These are phyloP conservation scores for Himalopsyche japonica DNA, from an alignment of 2,888 invertebrate species.

Conservation along the genomic window DNA sequence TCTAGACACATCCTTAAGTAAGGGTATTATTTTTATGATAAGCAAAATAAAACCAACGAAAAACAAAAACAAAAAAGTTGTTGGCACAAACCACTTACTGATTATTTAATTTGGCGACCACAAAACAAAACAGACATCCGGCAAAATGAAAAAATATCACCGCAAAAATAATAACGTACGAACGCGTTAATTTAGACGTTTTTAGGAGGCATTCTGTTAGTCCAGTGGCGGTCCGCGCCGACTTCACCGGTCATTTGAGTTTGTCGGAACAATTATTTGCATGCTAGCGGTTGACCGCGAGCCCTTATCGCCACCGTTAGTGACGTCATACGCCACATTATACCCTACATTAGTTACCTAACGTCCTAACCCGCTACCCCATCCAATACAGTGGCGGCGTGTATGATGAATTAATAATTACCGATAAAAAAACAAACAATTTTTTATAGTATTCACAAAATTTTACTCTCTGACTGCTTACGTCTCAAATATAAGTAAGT, in stretches of 20 bases:
- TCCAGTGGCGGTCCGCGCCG: not conserved
- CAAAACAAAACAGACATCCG: no score
- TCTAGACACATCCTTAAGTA: no score
- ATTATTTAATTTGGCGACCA: no score
- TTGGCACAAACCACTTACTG: no score
- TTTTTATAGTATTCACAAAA: no score
- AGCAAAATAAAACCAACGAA: no score
- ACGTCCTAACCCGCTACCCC: not conserved
- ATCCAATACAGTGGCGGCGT: not conserved
- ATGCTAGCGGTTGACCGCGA: constrained; percentile 7
- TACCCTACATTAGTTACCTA: not conserved
- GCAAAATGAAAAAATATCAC: no score
- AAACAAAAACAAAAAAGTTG: no score
- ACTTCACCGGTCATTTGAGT: not conserved
- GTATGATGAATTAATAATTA: not conserved
- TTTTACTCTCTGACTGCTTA: no score
- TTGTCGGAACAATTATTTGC: constrained; percentile 14
- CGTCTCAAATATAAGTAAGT: no score
- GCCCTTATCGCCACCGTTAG: constrained; percentile 23
- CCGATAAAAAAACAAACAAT: no score
- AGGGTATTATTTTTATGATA: no score
- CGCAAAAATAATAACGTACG: not conserved
- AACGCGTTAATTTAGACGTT: not conserved
- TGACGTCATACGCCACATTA: constrained; percentile 3
- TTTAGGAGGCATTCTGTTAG: not conserved